A percentile compares a stretch with the other conserved stretches of the same genome.
Evolutionary conservation across 2,113 vertebrate genomes (phyloP).

Genomic region (Platysternon megacephalum): DNA sequence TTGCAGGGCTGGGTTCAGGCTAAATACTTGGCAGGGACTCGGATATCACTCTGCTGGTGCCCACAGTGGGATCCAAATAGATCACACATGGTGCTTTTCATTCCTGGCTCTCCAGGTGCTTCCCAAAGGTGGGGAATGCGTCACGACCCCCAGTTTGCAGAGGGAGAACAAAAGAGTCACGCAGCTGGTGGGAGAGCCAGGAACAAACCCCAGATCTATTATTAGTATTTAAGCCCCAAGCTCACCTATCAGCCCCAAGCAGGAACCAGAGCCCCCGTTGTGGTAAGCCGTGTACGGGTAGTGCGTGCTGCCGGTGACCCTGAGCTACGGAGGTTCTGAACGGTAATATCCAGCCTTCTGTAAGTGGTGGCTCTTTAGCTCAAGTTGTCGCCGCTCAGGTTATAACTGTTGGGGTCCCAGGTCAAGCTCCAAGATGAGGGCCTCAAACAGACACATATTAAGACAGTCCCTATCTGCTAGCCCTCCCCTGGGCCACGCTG

Average conservation of each 20-base stretch:
- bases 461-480: background rate
- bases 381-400: too few species aligned
- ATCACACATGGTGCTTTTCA: background rate
- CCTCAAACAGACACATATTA: background rate
- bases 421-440: background rate
- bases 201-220: background rate
- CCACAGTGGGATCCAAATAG: too few species aligned
- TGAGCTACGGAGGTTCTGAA: background rate
- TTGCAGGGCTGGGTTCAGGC: background rate
- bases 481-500: background rate
- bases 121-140: background rate
- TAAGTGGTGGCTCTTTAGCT: too few species aligned
- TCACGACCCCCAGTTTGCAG: background rate
- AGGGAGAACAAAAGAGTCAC: background rate
- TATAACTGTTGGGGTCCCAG: background rate
- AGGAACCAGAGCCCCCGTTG: background rate
- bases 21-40: background rate
- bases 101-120: background rate
- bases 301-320: background rate
- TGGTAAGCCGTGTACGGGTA: background rate
- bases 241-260: too few species aligned
- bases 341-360: too few species aligned
- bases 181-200: background rate
- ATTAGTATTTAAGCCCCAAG: too few species aligned
- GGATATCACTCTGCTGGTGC: background rate